phyloP scores from a whole-genome alignment of 2,888 invertebrate genomes.

The Linnaemya vulpina region DNA sequence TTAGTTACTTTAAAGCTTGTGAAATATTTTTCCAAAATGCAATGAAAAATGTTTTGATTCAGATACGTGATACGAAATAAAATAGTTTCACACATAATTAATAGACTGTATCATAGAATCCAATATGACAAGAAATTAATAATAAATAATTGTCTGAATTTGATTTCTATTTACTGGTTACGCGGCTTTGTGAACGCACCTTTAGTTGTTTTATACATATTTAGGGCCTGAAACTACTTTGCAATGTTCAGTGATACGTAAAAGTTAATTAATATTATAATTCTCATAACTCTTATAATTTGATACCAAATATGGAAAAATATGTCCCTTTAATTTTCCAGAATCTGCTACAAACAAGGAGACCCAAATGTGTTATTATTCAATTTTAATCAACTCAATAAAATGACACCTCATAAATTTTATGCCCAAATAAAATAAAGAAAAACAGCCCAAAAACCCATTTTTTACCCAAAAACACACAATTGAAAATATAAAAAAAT shows the following conservation, averaged over 20 bases:
- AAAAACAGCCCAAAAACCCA: conserved; percentile 51
- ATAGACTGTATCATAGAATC: no score
- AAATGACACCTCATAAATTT: conserved; percentile 66
- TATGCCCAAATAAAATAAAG: conserved; percentile 27
- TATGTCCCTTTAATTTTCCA: not conserved
- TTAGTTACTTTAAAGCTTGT: not conserved
- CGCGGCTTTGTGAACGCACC: no score
- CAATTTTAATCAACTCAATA: conserved; percentile 64
- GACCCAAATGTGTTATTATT: conserved; percentile 17
- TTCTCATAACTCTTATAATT: not conserved
- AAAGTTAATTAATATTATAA: not conserved
- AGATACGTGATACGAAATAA: no score
- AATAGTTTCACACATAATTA: no score
- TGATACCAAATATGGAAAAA: not conserved
- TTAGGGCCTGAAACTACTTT: no score
- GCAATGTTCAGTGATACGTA: no score
- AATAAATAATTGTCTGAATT: no score
- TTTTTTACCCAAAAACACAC: conserved; percentile 49
- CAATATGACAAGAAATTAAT: no score
- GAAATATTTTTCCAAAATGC: no score
- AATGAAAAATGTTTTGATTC: no score
- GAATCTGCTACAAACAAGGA: not conserved
- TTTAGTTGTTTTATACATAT: not conserved
- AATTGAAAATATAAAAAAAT: conserved; percentile 12
- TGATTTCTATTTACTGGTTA: no score